Evolutionary conservation across 2,113 vertebrate species (phyloP).

Genomic region (Rhabdomys dilectus): DNA sequence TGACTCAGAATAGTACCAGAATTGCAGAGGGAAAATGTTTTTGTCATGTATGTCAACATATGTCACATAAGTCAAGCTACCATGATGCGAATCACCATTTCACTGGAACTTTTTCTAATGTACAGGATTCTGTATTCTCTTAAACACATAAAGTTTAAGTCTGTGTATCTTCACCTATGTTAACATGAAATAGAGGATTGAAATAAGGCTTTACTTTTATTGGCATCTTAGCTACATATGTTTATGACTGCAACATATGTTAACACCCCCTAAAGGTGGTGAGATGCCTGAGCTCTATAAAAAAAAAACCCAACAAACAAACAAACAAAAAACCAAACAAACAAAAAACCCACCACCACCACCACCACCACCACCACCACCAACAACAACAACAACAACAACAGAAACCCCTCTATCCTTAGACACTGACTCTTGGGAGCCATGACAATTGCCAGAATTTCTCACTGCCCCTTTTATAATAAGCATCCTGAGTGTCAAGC

Average conservation of each 20-base stretch:
- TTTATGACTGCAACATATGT: background rate
- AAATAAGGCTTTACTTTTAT: background rate
- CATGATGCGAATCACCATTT: background rate
- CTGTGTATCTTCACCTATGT: slow-evolving; percentile 28
- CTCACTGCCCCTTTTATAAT: background rate
- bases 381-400: no score
- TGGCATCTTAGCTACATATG: background rate
- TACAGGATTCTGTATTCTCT: background rate
- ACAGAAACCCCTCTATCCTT: background rate
- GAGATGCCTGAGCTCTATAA: no score
- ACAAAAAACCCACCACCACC: no score
- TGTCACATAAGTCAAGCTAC: background rate
- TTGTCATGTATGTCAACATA: no score
- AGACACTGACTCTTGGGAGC: background rate
- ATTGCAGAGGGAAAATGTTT: background rate
- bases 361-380: no score
- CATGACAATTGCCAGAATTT: background rate
- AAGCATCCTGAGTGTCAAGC: background rate
- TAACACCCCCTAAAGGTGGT: no score
- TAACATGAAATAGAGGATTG: background rate
- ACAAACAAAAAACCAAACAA: no score
- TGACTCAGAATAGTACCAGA: background rate
- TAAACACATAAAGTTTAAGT: background rate
- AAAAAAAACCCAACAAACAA: no score
- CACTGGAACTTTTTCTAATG: background rate